Base-by-base conservation (phyloP, 2,888 invertebrate species). In the Drosophila acutilabella region DNA sequence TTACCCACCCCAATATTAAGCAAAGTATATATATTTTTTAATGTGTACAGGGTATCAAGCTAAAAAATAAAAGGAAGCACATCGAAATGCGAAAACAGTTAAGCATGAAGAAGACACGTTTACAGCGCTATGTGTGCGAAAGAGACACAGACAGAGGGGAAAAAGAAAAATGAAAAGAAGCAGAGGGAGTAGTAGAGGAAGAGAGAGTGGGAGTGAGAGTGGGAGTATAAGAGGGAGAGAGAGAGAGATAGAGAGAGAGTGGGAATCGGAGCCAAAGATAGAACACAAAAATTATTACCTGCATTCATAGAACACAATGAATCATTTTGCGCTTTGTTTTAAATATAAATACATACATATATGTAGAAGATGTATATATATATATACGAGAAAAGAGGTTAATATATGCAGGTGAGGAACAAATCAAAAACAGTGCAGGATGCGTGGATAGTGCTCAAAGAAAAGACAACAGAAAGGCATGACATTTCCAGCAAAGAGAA, bases 251-350 rank as follows among this genome's bases (percentile, higher is more conserved):
- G 16, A 36, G 20, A 2, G 40, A 30, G 18, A 45, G 11, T 14
- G 14, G 13, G 44, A 11, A 13, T 6, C 26, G 8, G 40, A 23
- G 42, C 7, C 20, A 5, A 4, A 20, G n/a, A 54, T 44, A 56
- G 44, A 44, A 33, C n/a, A 33, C 30, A 44, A 38, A 64, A 64
- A 58, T 65, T 71, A 84, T 81, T 69, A 81, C 81, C 81, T 81
- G 82, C 70, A 84, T 78, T 78, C 66, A 69, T 36, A 54, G 60
- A 56, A 52, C 38, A 81, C 75, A 84, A 81, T 78, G 81, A 84
- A 81, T 78, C 74, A 74, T 78, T 71, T 68, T 40, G 60, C 6
- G 44, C 59, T 62, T 71, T 74, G 71, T 75, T 65, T 71, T 10
- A 56, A 66, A 50, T 57, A 30, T 30, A 30, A 1, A 30, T 8